Evolutionary conservation across 2,888 invertebrate genomes (phyloP), one percentile per base, ranked within the genome.

Genomic region (Teinopalpus imperialis): DNA sequence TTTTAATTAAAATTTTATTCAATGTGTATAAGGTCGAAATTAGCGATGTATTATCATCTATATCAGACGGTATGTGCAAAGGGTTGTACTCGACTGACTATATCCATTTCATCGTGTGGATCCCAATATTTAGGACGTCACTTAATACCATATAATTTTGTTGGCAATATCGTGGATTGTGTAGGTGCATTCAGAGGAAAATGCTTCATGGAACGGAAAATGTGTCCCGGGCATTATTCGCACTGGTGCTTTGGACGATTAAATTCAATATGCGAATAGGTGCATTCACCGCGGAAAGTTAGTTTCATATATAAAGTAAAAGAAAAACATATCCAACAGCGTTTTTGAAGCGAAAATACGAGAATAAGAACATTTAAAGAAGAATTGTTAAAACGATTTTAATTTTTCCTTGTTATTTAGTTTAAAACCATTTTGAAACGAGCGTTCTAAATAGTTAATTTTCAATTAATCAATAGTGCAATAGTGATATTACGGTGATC

Each of bases 81-180:
- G 76, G 74, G 75, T 77, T 77, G 66, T 66, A 55, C 64, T 64
- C 63, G 61, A 67, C 67, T 67, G 67, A 65, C 69, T 73, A 74
- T 72, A 69, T 69, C 65, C 60, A 62, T 71, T 72, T 74, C 74
- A 74, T 71, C 66, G 68, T 64, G 57, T 66, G 66, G 72, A 80
- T 80, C 70, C 71, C 74, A 81, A 79, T 81, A 85, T 86, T 86
- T 86, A 85, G 85, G 80, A 75, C 74, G 80, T 80, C 81, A 83
- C 76, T 81, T 83, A 86, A 87, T 85, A 78, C 79, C 73, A 71
- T 67, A 78, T 85, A 81, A 85, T 87, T 85, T 82, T 74, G 82
- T 76, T 67, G 74, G 77, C 78, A 80, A 81, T 81, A 80, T 66
- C 69, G 71, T 67, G 77, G 76, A 86, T 86, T 86, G 85, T 85